These are phyloP conservation scores for Eurystomus gularis DNA, from an alignment of 2,113 vertebrate species.

Conservation along the genomic window DNA sequence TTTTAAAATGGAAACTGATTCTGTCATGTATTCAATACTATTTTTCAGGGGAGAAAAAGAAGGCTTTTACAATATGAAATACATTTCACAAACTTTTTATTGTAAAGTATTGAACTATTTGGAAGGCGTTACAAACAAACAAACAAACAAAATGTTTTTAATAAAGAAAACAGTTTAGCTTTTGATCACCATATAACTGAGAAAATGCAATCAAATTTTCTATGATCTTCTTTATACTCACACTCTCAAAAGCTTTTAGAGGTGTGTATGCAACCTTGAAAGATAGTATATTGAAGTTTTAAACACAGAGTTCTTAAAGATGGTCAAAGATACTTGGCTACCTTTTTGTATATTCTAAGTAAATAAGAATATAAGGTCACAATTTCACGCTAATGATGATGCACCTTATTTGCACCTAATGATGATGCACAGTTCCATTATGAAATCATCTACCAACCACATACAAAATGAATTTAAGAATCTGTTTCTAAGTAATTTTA, in stretches of 20 bases:
- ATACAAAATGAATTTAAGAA: not conserved
- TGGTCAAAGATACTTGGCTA: not conserved
- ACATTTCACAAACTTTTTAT: not conserved
- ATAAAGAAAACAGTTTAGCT: not conserved
- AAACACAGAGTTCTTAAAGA: not conserved
- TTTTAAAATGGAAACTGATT: not conserved
- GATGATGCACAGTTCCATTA: not conserved
- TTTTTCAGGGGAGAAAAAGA: not conserved
- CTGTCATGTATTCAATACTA: not conserved
- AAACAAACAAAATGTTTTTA: not conserved
- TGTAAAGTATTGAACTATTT: not conserved
- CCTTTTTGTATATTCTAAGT: not conserved
- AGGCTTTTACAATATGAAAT: not conserved
- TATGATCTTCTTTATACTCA: not conserved
- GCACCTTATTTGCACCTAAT: not conserved
- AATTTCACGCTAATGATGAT: not conserved
- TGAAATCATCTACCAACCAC: not conserved
- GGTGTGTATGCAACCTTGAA: not conserved
- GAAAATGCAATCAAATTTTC: not conserved
- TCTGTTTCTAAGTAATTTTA: not conserved
- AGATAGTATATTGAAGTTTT: not conserved
- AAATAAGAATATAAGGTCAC: not conserved
- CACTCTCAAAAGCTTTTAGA: fast-evolving
- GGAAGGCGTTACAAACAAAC: not conserved
- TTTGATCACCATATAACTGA: not conserved